Percentiles rank a stretch among this genome's conserved stretches.
Conservation (phyloP, 2,888 invertebrate species). For the Amiota communis region DNA sequence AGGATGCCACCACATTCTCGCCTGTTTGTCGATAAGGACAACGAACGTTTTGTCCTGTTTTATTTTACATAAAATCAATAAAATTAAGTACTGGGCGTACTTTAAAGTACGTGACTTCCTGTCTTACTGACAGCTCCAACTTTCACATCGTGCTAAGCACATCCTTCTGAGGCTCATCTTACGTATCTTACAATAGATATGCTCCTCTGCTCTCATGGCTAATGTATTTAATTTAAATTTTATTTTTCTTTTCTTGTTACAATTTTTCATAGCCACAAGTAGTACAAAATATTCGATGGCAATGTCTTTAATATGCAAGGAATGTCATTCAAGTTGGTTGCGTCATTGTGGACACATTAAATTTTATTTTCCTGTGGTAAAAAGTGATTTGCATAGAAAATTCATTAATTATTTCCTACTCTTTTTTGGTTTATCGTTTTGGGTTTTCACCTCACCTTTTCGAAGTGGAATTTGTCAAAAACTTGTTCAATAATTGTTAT, state of each 20-base stretch:
- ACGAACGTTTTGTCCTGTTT: background rate
- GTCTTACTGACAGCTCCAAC: background rate
- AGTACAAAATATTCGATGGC: conserved; percentile 57
- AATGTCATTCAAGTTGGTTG: conserved; percentile 22
- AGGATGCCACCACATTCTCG: conserved; percentile 6
- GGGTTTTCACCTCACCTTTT: background rate
- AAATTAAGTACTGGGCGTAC: conserved; percentile 18
- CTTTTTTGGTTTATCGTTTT: background rate
- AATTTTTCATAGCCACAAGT: conserved; percentile 18
- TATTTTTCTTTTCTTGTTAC: conserved; percentile 7
- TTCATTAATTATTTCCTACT: conserved; percentile 60
- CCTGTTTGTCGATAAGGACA: background rate
- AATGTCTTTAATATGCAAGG: conserved; percentile 27
- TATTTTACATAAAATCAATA: conserved; percentile 25
- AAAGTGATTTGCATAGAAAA: conserved; percentile 58
- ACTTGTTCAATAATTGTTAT: conserved; percentile 23
- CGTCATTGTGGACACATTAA: conserved; percentile 40
- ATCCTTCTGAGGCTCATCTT: background rate
- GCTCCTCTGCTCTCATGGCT: background rate
- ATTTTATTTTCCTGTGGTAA: conserved; percentile 24
- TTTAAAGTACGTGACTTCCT: conserved; percentile 17
- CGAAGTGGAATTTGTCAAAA: conserved; percentile 11
- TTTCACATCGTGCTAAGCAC: background rate
- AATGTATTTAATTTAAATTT: conserved; percentile 23
- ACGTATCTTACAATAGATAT: background rate